Base-by-base conservation (phyloP, 2,888 invertebrate genomes). In the Deilephila elpenor region DNA sequence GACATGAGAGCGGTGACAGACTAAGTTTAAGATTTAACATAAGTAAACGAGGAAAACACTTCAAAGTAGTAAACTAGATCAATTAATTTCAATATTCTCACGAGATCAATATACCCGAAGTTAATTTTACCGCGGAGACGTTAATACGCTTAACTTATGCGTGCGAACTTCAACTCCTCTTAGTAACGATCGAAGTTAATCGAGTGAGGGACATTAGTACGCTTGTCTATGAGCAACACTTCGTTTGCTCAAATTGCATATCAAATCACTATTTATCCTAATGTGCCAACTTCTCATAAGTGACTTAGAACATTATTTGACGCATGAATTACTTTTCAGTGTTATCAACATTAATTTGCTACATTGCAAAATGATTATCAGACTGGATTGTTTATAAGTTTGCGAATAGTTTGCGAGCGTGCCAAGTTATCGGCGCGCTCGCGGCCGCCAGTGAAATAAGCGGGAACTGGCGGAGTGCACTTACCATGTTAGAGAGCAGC, bases 401-500 rank as follows among this genome's bases (percentile, higher is more conserved):
- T 83, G 80, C 80, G 82, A 67, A 88, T 83, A 83, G 83, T 85
- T 81, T 82, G 82, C 82, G 79, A 82, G 83, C 79, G 85, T 80
- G 83, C 77, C 84, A 89, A 89, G 80, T 91, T 90, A 84, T 86
- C 81, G 80, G 82, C 78, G 77, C 73, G 80, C 78, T 75, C 76
- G 77, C 78, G 75, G 73, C 75, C 79, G 74, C 44, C 44, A 74
- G 5, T 77, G 74, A 74, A 82, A 84, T 82, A 84, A 88, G 83
- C 85, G 85, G 86, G 84, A 85, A 86, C 82, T 71, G 60, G 51
- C 74, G 75, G 37, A 73, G 74, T 74, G 76, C 64, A 93, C 93
- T 94, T 90, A 94, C 94, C 94, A 94, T 94, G 93, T 94, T 94
- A 91, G 94, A 94, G 94, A 94, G 94, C 93, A 93, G 94, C 91